Conservation (phyloP, 2,113 vertebrate species). For the Myotis brandtii region DNA sequence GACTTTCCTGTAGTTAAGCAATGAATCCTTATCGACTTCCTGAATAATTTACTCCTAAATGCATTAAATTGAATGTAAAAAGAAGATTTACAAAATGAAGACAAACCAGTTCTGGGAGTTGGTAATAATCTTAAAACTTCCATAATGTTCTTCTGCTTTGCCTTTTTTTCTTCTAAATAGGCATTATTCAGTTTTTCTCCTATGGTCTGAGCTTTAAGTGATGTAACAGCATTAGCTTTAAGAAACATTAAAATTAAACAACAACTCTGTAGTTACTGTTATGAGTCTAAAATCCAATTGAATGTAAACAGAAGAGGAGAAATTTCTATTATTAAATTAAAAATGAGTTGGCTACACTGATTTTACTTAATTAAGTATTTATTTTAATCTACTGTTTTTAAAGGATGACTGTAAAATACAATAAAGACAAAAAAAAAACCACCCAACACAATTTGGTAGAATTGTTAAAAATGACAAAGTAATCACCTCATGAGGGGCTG, state of each 20-base stretch:
- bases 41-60: constrained; percentile 79
- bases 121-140: constrained; percentile 67
- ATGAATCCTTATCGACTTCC: constrained; percentile 78
- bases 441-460: neutral
- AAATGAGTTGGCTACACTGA: neutral
- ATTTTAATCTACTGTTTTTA: constrained; percentile 5
- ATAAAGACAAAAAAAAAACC: neutral
- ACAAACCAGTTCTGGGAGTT: constrained; percentile 69
- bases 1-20: constrained; percentile 73
- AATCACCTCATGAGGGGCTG: neutral
- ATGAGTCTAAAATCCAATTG: neutral
- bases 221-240: neutral
- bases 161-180: constrained; percentile 12
- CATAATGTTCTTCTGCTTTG: constrained; percentile 25
- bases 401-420: neutral
- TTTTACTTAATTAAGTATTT: constrained; percentile 25
- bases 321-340: neutral
- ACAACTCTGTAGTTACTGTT: neutral
- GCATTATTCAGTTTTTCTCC: neutral
- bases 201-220: constrained; percentile 16
- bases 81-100: constrained; percentile 71
- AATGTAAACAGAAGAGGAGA: neutral
- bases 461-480: neutral
- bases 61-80: constrained; percentile 74
- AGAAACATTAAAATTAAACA: constrained; percentile 17